Conservation (phyloP, 2,888 invertebrate genomes). For the Tipula vernalis region DNA sequence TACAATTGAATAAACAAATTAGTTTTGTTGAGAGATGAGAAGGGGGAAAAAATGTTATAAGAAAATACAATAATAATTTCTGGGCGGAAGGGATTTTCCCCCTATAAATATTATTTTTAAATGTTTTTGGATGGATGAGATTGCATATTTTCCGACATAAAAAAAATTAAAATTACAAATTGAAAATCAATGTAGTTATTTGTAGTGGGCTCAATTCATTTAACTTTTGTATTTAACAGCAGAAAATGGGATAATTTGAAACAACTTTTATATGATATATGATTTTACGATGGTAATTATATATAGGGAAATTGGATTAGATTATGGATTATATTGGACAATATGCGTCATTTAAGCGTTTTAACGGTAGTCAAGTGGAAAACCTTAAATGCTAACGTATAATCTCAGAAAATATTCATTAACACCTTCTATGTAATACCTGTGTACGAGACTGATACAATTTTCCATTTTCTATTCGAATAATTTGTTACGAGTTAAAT, state of each 20-base stretch:
- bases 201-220: background rate
- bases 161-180: background rate
- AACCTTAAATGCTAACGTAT: background rate
- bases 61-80: background rate
- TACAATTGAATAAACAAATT: background rate
- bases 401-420: background rate
- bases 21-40: background rate
- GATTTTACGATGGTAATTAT: background rate
- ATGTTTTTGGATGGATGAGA: background rate
- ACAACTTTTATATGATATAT: background rate
- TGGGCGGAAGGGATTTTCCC: background rate
- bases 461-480: background rate
- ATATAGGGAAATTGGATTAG: background rate
- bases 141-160: background rate
- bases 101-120: background rate
- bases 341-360: background rate
- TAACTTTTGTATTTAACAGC: background rate
- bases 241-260: background rate
- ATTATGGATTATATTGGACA: no score
- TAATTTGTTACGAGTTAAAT: background rate
- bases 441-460: background rate
- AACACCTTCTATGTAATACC: background rate
- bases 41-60: background rate
- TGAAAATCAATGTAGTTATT: background rate
- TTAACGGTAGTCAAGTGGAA: background rate